Evolutionary conservation across 1,140 invertebrate genomes (phyloP).

Genomic region (Planococcus citri): DNA sequence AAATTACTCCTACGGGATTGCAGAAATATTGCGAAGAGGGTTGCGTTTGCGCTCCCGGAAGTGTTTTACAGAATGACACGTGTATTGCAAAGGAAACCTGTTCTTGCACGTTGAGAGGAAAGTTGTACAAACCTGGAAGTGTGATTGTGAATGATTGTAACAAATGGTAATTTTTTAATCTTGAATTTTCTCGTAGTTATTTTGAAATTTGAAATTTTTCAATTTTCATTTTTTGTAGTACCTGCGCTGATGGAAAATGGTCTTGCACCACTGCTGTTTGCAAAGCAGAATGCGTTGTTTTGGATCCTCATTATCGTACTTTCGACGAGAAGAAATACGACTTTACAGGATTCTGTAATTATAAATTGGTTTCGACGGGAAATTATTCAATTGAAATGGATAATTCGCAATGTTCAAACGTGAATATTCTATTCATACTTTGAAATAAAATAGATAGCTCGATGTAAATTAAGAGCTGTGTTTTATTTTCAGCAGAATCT

Average conservation of each 20-base stretch:
- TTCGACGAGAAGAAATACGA: slow-evolving; percentile 75
- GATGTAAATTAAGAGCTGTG: too few relatives aligned
- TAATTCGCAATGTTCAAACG: slow-evolving; percentile 60
- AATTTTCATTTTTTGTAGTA: slow-evolving; percentile 35
- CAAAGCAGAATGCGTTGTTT: slow-evolving; percentile 60
- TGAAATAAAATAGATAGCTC: background rate
- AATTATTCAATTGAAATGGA: slow-evolving; percentile 64
- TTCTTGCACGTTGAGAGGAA: slow-evolving; percentile 65
- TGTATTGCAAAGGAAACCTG: slow-evolving; percentile 60
- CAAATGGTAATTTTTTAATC: slow-evolving; percentile 46
- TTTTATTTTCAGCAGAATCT: too few relatives aligned
- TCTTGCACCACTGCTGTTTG: slow-evolving; percentile 60
- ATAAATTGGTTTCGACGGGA: slow-evolving; percentile 55
- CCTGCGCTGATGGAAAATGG: slow-evolving; percentile 60
- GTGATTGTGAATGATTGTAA: slow-evolving; percentile 69
- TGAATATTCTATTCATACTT: background rate
- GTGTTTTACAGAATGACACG: slow-evolving; percentile 52
- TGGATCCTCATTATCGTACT: slow-evolving; percentile 81
- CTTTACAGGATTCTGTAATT: slow-evolving; percentile 80
- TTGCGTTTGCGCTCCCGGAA: slow-evolving; percentile 69
- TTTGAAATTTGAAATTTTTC: background rate
- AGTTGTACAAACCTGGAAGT: slow-evolving; percentile 55
- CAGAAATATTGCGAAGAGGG: slow-evolving; percentile 58
- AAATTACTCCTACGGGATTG: slow-evolving; percentile 27
- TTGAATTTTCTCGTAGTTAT: background rate